Evolutionary conservation across 2,113 vertebrate species (phyloP).

Genomic region (Furnarius figulus): DNA sequence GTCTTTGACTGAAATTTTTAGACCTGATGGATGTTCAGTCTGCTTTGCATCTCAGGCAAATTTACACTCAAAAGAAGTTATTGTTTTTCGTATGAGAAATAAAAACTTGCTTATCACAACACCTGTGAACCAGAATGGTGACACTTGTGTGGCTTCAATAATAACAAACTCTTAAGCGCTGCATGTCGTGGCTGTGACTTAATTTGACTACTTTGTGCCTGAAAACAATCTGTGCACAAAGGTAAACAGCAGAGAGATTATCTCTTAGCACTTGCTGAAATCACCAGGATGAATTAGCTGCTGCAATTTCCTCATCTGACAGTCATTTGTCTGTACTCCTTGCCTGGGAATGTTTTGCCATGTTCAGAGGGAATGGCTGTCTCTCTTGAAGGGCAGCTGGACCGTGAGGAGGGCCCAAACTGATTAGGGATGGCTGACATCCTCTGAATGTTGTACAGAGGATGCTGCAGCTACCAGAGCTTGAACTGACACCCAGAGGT

Average conservation of each 20-base stretch:
- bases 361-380: neutral
- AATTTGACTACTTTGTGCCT: neutral
- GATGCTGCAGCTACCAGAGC: neutral
- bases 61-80: neutral
- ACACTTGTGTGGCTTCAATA: neutral
- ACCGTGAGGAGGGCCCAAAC: rapidly evolving
- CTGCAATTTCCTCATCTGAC: neutral
- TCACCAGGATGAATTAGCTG: neutral
- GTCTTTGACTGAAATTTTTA: neutral
- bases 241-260: neutral
- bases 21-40: neutral
- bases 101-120: neutral
- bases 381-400: neutral
- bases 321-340: rapidly evolving
- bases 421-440: neutral
- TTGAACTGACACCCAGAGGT: neutral
- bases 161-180: neutral
- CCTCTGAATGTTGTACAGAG: rapidly evolving
- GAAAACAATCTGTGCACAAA: neutral
- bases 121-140: neutral
- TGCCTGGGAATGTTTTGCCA: rapidly evolving
- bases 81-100: neutral
- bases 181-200: rapidly evolving
- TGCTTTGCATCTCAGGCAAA: neutral
- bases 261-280: neutral